Evolutionary conservation across 1,140 invertebrate genomes (phyloP).

Genomic region (Teleopsis dalmanni): DNA sequence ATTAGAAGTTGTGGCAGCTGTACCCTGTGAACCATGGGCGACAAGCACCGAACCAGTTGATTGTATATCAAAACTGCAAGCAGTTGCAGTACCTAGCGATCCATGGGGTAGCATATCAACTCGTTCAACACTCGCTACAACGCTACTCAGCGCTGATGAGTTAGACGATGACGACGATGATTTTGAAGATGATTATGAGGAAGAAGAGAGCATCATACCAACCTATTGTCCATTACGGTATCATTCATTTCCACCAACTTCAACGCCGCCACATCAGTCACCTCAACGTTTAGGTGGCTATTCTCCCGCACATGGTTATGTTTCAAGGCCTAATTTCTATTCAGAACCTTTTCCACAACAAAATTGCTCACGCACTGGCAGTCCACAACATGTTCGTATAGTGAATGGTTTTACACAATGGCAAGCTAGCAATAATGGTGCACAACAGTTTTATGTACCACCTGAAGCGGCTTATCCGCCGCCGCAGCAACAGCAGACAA

Average conservation of each 20-base stretch:
- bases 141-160: slow-evolving; percentile 46
- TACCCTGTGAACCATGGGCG: slow-evolving; percentile 35
- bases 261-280: slow-evolving; percentile 15
- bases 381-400: slow-evolving; percentile 31
- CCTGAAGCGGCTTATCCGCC: slow-evolving; percentile 16
- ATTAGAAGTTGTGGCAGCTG: slow-evolving; percentile 37
- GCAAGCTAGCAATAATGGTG: slow-evolving; percentile 18
- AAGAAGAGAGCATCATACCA: slow-evolving; percentile 44
- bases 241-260: slow-evolving; percentile 28
- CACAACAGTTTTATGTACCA: slow-evolving; percentile 10
- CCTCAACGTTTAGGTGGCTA: slow-evolving; percentile 20
- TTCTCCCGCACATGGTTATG: slow-evolving; percentile 24
- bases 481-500: slow-evolving; percentile 55
- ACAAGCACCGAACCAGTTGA: slow-evolving; percentile 30
- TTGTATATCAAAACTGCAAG: slow-evolving; percentile 45
- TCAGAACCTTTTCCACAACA: slow-evolving; percentile 43
- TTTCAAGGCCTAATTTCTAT: slow-evolving; percentile 38
- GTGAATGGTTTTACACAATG: slow-evolving; percentile 31
- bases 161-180: slow-evolving; percentile 49
- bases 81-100: slow-evolving; percentile 48
- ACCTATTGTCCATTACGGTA: slow-evolving; percentile 40
- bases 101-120: slow-evolving; percentile 46
- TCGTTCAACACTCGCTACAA: slow-evolving; percentile 46
- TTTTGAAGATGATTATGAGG: slow-evolving; percentile 50
- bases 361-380: slow-evolving; percentile 41